Percentiles rank a stretch among this genome's conserved stretches.
Evolutionary conservation across 2,888 invertebrate species (phyloP).

Genomic region (Hesperia comma): DNA sequence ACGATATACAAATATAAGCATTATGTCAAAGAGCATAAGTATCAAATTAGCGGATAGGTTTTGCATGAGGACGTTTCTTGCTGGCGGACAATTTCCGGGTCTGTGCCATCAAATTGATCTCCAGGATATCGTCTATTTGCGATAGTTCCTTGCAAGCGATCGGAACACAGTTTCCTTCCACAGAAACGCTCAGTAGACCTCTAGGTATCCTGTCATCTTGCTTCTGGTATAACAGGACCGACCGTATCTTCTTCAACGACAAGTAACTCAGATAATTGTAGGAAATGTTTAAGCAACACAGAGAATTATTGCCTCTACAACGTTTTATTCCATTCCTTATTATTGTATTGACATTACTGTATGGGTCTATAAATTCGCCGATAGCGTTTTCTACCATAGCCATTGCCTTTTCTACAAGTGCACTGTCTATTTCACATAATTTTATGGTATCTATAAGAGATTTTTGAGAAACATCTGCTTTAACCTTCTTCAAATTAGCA

Average conservation of each 20-base stretch:
- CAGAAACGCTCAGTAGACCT: constrained; percentile 58
- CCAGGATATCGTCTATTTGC: constrained; percentile 53
- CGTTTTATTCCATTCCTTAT: constrained; percentile 46
- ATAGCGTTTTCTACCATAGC: constrained; percentile 47
- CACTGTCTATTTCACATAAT: constrained; percentile 44
- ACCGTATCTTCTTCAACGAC: constrained; percentile 52
- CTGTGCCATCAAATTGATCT: constrained; percentile 41
- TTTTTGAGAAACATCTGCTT: constrained; percentile 47
- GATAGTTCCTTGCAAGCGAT: constrained; percentile 52
- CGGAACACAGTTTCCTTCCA: constrained; percentile 66
- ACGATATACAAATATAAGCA: constrained; percentile 10
- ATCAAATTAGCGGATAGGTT: constrained; percentile 35
- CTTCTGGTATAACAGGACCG: constrained; percentile 55
- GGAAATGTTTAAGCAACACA: constrained; percentile 60
- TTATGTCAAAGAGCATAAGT: not conserved
- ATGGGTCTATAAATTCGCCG: constrained; percentile 56
- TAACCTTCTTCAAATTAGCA: constrained; percentile 43
- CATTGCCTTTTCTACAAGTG: constrained; percentile 52
- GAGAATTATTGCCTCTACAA: constrained; percentile 59
- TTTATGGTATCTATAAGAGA: constrained; percentile 43
- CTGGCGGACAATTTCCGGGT: constrained; percentile 42
- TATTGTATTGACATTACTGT: constrained; percentile 45
- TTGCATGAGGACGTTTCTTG: constrained; percentile 42
- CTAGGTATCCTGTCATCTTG: constrained; percentile 49
- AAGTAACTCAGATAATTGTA: constrained; percentile 59